Base-by-base conservation (phyloP, 2,113 vertebrate genomes). In the Haemorhous mexicanus region DNA sequence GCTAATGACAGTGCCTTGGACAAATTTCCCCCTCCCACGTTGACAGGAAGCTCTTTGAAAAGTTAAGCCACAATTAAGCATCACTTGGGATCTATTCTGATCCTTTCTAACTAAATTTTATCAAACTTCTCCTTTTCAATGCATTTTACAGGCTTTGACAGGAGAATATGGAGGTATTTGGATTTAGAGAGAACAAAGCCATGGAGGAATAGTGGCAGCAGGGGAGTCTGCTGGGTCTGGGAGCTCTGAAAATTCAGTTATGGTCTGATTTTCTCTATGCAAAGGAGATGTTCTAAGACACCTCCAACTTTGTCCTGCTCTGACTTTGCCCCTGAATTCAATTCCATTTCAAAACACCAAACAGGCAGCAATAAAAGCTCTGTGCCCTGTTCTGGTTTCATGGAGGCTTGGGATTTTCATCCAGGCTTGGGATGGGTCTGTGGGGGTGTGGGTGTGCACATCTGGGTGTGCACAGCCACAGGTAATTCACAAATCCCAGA, bases 21-120 rank as follows among this genome's bases (percentile, higher is more conserved):
- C 89, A 92, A 78, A 89, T 87, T 84, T 74, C 67, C 64, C 63
- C 73, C 91, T 94, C 84, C 93, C 72, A 91, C 32, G 3, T 12
- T 2, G 23, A 46, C 74, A 91, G 84, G 91, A 78, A 94, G 80
- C 68, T 59, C 43, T 86, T 52, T 66, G 80, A 77, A 52, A 89
- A 91, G 66, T 86, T 81, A 67, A 88, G 69, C 87, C 79, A 86
- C 93, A 94, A 89, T 84, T 87, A 94, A 86, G 84, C 33, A 79
- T 41, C 84, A 49, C 91, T 75, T 72, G 76, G 89, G 76, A 92
- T 82, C 94, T 10, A 4, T 75, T 84, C 84, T 82, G 77, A 81
- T 86, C 62, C 52, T 58, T 83, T 46, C 62, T 33, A 84, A 72
- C 19, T 33, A 2, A 46, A 62, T 37, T 70, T 64, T 55, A 33